phyloP scores from a whole-genome alignment of 2,797 vertebrate species.

The Morus bassanus region DNA sequence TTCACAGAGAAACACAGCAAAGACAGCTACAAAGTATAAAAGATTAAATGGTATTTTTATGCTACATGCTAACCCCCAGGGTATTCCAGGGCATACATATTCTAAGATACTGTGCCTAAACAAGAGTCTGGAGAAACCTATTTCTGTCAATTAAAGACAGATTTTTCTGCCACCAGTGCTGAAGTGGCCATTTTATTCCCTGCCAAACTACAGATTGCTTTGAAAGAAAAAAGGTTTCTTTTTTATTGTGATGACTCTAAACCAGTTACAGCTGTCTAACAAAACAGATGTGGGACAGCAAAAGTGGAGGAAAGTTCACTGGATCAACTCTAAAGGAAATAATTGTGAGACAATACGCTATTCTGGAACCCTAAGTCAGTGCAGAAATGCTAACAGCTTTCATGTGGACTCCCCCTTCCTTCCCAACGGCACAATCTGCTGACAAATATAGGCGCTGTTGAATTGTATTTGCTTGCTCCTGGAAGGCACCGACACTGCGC shows the following conservation, averaged over 20 bases:
- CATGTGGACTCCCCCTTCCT: neutral
- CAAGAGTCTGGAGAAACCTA: neutral
- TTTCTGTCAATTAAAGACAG: conserved; percentile 42
- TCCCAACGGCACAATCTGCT: neutral
- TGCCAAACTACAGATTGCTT: conserved; percentile 45
- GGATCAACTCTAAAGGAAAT: neutral
- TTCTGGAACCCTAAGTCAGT: neutral
- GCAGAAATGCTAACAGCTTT: conserved; percentile 6
- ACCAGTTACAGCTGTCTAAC: conserved; percentile 57
- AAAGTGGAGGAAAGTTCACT: conserved; percentile 68
- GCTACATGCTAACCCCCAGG: neutral
- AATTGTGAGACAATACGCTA: neutral
- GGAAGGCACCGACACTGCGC: fast-evolving
- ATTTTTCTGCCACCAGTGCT: conserved; percentile 2
- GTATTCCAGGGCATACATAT: neutral
- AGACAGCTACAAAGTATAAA: neutral
- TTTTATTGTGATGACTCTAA: conserved; percentile 38
- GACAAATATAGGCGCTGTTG: neutral
- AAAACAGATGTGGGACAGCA: conserved; percentile 46
- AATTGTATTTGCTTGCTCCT: neutral
- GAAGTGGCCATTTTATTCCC: conserved; percentile 50
- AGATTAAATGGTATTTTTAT: neutral
- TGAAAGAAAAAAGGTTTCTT: conserved; percentile 24
- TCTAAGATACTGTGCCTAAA: neutral
- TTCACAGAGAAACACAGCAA: neutral